Percentiles rank a stretch among this genome's conserved stretches.
These are phyloP conservation scores for Astyanax mexicanus DNA, from an alignment of 2,797 vertebrate species.

Conservation along the genomic window DNA sequence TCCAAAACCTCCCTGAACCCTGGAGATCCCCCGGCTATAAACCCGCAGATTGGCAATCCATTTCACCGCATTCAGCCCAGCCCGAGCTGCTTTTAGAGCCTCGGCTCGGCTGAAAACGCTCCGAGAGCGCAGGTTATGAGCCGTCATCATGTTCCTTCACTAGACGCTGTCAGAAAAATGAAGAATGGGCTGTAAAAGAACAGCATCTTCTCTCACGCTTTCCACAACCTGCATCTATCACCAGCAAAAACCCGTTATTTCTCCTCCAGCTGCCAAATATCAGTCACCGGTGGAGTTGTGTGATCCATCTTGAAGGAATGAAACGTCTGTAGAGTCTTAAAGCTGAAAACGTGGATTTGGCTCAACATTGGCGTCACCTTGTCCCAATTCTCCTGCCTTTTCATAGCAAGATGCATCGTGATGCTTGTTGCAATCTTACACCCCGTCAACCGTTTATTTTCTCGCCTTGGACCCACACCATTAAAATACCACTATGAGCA, in stretches of 20 bases:
- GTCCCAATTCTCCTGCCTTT: no score
- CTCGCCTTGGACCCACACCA: no score
- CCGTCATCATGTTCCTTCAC: background rate
- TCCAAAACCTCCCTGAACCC: background rate
- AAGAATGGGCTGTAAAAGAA: background rate
- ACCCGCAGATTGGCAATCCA: background rate
- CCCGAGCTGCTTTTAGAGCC: background rate
- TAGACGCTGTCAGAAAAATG: background rate
- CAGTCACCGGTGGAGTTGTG: background rate
- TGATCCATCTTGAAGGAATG: background rate
- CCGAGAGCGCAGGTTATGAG: background rate
- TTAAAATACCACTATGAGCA: no score
- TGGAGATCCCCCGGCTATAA: background rate
- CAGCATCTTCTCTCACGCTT: background rate
- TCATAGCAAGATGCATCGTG: no score
- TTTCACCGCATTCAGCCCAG: slow-evolving; percentile 22
- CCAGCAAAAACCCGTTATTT: background rate
- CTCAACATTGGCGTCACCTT: no score
- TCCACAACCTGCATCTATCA: background rate
- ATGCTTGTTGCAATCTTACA: no score
- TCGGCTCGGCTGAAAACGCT: background rate
- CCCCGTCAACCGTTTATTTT: no score
- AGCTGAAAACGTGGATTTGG: no score
- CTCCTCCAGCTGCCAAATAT: background rate
- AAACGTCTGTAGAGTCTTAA: background rate